These are phyloP conservation scores for Cheirogaleus major DNA, from an alignment of 2,797 vertebrate genomes.

Conservation along the genomic window DNA sequence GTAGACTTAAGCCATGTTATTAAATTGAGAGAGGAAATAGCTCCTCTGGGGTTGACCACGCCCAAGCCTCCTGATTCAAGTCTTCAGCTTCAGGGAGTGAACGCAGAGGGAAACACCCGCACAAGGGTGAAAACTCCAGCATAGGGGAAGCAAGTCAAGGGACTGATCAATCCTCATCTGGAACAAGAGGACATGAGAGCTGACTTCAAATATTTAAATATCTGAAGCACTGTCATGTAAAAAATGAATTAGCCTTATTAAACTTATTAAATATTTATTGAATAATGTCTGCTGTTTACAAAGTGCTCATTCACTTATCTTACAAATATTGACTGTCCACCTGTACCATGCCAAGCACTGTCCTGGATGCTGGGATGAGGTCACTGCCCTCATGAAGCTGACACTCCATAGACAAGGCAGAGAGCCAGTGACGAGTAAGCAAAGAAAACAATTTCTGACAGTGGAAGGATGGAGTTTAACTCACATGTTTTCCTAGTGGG, in stretches of 20 bases:
- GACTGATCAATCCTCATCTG: not conserved
- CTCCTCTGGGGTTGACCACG: fast-evolving
- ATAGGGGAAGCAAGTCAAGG: not conserved
- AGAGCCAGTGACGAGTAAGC: not conserved
- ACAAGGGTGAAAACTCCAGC: not conserved
- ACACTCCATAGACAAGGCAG: not conserved
- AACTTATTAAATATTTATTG: not conserved
- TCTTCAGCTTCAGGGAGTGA: not conserved
- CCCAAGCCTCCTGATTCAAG: not conserved
- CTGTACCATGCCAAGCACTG: not conserved
- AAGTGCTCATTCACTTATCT: not conserved
- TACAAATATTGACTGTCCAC: not conserved
- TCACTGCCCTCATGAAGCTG: not conserved
- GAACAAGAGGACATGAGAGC: not conserved
- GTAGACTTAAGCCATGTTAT: not conserved
- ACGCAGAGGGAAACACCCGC: too few species aligned
- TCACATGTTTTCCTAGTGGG: not conserved
- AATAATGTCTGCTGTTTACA: not conserved
- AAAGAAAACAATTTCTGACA: not conserved
- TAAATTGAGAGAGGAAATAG: not conserved
- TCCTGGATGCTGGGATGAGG: not conserved
- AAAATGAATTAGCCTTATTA: not conserved
- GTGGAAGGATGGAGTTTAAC: not conserved
- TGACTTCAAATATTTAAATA: not conserved
- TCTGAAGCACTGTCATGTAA: not conserved